Base-by-base conservation (phyloP, 2,888 invertebrate species). In the Acanthopleura granulata region DNA sequence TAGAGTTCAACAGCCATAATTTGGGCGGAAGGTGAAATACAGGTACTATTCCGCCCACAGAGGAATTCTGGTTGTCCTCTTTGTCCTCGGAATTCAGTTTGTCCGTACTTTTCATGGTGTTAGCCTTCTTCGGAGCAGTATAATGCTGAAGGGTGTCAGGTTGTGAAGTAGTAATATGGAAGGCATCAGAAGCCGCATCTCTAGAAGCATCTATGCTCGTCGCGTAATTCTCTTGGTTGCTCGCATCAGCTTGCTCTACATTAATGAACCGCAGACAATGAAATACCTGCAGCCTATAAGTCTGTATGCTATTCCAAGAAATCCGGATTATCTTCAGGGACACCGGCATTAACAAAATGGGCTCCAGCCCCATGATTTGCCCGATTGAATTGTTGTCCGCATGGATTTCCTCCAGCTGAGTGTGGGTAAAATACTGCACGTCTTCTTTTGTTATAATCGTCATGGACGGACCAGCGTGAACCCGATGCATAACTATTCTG, bases 251-350 rank as follows among this genome's bases (percentile, higher is more conserved):
- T 4, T n/a, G 22, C 57, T 57, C 57, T 57, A 57, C 3, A 18
- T 57, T 57, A n/a, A 18, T 18, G 6, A 57, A 57, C 4, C 18
- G 18, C 18, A 57, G 57, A 57, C 18, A 22, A n/a, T 57, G 57
- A 18, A 57, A 57, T 27, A 66, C 25, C 25, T 66, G 66, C 6
- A 6, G 22, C 29, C 25, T 66, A 25, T 22, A 27, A 6, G 66
- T 66, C 25, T 66, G 66, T 27, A 66, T 66, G 29, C 14, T 66
- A 14, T 66, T 66, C 22, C 29, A 66, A 27, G 66, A 66, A 22
- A 66, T 25, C 3, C 22, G 25, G 16, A 66, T 22, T 3, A 66
- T 14, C 25, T 27, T 22, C 66, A 66, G 29, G 22, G 66, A 16
- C 66, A 22, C 4, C 22, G 66, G 66, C 22, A 66, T 6, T 16